phyloP scores from a whole-genome alignment of 2,113 vertebrate genomes.

The Osmerus eperlanus region DNA sequence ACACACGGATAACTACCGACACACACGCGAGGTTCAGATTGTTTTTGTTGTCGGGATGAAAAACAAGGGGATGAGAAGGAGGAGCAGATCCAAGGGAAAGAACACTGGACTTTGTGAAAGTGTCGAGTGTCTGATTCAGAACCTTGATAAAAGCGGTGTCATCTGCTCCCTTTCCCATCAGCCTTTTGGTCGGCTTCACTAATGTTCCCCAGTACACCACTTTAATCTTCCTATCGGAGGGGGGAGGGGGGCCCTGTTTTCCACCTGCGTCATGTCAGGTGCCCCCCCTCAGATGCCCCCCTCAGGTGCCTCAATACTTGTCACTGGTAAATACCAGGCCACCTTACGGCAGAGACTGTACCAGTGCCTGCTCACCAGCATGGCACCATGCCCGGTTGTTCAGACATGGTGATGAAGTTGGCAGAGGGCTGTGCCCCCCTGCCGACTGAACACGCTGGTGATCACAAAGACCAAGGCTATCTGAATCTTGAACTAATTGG shows the following conservation, averaged over 20 bases:
- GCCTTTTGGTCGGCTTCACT: too few species aligned
- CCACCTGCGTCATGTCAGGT: too few species aligned
- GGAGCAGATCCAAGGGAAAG: too few species aligned
- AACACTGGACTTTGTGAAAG: too few species aligned
- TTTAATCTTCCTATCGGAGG: too few species aligned
- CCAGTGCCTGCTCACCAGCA: not conserved
- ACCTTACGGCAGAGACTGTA: not conserved
- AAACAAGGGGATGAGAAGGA: constrained; percentile 17
- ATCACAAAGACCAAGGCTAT: constrained; percentile 12
- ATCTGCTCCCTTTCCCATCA: too few species aligned
- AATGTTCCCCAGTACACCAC: too few species aligned
- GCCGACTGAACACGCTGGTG: not conserved
- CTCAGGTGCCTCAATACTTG: too few species aligned
- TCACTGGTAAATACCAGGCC: not conserved
- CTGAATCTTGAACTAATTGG: constrained; percentile 4
- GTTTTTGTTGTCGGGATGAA: constrained; percentile 24
- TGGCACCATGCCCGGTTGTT: not conserved
- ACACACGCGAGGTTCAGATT: constrained; percentile 13
- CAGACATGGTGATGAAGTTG: not conserved
- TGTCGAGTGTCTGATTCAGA: too few species aligned
- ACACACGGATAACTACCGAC: constrained; percentile 4
- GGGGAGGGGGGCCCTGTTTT: too few species aligned
- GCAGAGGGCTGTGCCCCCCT: not conserved
- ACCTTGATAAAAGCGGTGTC: too few species aligned
- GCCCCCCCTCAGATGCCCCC: too few species aligned